Evolutionary conservation across 2,888 invertebrate genomes (phyloP), one percentile per base, ranked within the genome.

Genomic region (Lomographa bimaculata): DNA sequence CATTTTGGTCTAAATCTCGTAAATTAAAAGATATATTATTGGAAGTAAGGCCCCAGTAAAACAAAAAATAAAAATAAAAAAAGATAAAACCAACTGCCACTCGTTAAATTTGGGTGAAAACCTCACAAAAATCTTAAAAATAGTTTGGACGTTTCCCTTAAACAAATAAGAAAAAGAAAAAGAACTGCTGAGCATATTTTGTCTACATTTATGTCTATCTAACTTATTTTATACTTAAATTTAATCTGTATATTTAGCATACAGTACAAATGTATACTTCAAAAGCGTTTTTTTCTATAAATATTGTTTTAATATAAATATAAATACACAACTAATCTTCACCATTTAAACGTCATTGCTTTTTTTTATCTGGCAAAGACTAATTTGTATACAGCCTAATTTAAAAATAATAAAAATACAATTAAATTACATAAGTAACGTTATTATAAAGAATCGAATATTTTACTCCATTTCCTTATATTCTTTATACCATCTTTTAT

Each of bases 121-220:
- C 8, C 14, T 16, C 7, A 45, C 19, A 30, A 16, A 44, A 46
- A 7, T 40, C 53, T 37, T 48, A 57, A 50, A n/a, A 28, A 25
- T 55, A 41, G 36, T 46, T 34, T 60, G 65, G 68, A 69, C 67
- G 68, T 63, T 37, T 59, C 53, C 50, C 46, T 40, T 61, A 62
- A 57, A 55, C 45, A 47, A 54, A 54, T 37, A n/a, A 58, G 47
- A 50, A 42, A 49, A 38, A 34, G 43, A 57, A 54, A 56, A 64
- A 55, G 59, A 66, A 9, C 42, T 65, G 73, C 79, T 82, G 80
- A 79, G 84, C 83, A 79, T 67, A 71, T 69, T 74, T 67, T 56
- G 48, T 68, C 81, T 83, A 83, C 69, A 80, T 80, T 82, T 69
- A 80, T 66, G 50, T 71, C 82, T 84, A 85, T 84, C 85, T 84